Conservation (phyloP, 1,140 invertebrate genomes). For the Pararge aegeria region DNA sequence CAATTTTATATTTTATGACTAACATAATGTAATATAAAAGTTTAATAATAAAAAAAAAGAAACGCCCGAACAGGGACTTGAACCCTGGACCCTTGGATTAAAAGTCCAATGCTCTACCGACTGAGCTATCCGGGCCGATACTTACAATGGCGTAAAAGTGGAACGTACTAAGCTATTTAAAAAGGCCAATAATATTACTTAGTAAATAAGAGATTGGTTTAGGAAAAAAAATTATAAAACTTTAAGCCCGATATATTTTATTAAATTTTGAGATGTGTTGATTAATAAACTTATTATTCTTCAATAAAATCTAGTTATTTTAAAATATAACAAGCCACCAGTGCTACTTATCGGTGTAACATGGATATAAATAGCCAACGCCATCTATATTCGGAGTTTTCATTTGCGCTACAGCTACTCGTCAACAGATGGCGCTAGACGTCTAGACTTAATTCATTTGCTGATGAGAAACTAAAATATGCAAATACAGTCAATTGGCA, state of each 20-base stretch:
- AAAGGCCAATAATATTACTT: no score
- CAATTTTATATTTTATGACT: not conserved
- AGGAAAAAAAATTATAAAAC: no score
- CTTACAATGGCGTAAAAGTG: conserved; percentile 12
- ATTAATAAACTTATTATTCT: no score
- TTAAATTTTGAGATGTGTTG: no score
- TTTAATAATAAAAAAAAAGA: not conserved
- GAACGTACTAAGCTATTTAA: conserved; percentile 7
- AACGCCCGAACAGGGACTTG: conserved; percentile 1
- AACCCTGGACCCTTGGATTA: conserved; percentile 1
- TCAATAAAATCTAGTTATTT: not conserved
- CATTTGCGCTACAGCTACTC: conserved; percentile 32
- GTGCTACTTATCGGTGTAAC: no score
- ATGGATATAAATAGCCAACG: no score
- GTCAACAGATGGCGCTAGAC: conserved; percentile 47
- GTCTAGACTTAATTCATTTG: not conserved
- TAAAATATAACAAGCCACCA: no score
- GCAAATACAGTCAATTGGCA: conserved; percentile 5
- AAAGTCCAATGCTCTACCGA: conserved; percentile 1
- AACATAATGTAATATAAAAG: not conserved
- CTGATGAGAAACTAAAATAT: not conserved
- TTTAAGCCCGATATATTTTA: no score
- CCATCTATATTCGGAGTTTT: conserved; percentile 28
- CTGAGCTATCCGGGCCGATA: conserved; percentile 86
- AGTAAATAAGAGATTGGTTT: no score